Evolutionary conservation across 2,797 vertebrate species (phyloP).

Genomic region (Myotis myotis): DNA sequence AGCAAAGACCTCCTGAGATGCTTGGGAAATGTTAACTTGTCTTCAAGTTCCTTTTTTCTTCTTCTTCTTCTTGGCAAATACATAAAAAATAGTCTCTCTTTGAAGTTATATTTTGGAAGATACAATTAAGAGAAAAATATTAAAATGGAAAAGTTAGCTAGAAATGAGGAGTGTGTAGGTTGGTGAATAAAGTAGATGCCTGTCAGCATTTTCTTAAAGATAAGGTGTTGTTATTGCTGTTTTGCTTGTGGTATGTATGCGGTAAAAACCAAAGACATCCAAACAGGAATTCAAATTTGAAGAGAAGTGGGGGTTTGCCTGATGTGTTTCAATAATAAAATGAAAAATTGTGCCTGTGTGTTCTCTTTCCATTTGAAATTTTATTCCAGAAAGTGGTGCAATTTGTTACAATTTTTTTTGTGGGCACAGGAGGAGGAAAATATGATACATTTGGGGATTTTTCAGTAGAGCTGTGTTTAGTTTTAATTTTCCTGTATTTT

Average conservation of each 20-base stretch:
- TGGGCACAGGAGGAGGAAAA: constrained; percentile 73
- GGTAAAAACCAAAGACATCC: constrained; percentile 39
- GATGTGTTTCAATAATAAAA: constrained; percentile 59
- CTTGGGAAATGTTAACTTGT: constrained; percentile 20
- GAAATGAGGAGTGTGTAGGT: neutral
- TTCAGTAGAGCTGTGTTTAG: constrained; percentile 80
- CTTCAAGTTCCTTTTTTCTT: constrained; percentile 49
- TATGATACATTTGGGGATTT: constrained; percentile 78
- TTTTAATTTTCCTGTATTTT: constrained; percentile 86
- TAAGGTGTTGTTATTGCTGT: neutral
- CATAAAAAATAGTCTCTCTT: constrained; percentile 46
- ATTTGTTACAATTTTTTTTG: constrained; percentile 75
- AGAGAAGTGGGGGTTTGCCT: constrained; percentile 71
- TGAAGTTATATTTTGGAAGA: constrained; percentile 10
- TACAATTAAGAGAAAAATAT: constrained; percentile 51
- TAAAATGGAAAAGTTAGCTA: neutral
- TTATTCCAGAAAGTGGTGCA: constrained; percentile 65
- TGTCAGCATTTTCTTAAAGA: constrained; percentile 38
- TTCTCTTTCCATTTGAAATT: constrained; percentile 68
- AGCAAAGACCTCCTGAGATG: constrained; percentile 9
- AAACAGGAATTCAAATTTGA: constrained; percentile 54
- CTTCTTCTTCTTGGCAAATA: constrained; percentile 56
- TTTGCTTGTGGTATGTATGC: constrained; percentile 22
- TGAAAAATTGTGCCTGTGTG: constrained; percentile 61
- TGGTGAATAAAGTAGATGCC: constrained; percentile 16